phyloP scores from a whole-genome alignment of 2,797 vertebrate genomes.

The Threskiornis aethiopicus region DNA sequence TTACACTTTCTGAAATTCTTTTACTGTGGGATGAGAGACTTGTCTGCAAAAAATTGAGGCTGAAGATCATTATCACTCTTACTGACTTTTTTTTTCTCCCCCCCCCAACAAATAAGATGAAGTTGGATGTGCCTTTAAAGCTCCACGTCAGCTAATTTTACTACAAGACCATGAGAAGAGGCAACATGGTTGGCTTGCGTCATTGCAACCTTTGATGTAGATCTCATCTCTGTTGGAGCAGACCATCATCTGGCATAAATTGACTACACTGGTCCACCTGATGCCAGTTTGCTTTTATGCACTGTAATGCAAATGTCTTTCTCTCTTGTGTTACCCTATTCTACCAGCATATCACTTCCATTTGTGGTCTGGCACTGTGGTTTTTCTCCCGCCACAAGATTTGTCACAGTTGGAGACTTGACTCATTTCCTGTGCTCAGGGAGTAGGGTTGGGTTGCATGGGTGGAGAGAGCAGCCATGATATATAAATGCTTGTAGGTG shows the following conservation, averaged over 20 bases:
- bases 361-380: background rate
- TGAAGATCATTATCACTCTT: background rate
- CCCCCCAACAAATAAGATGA: background rate
- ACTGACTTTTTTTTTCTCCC: background rate
- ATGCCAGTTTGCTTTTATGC: background rate
- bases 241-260: background rate
- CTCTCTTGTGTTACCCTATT: background rate
- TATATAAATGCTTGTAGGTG: background rate
- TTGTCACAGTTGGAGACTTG: background rate
- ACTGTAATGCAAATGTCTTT: background rate
- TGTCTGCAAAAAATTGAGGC: background rate
- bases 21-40: background rate
- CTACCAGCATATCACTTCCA: background rate
- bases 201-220: background rate
- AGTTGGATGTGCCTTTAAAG: background rate
- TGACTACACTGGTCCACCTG: background rate
- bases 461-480: background rate
- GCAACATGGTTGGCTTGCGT: background rate
- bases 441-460: background rate
- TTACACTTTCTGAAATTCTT: background rate
- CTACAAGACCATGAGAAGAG: background rate
- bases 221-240: background rate
- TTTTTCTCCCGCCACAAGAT: background rate
- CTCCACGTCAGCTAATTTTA: background rate
- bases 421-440: background rate